These are phyloP conservation scores for Gorsachius magnificus DNA, from an alignment of 2,797 vertebrate genomes.

Conservation along the genomic window DNA sequence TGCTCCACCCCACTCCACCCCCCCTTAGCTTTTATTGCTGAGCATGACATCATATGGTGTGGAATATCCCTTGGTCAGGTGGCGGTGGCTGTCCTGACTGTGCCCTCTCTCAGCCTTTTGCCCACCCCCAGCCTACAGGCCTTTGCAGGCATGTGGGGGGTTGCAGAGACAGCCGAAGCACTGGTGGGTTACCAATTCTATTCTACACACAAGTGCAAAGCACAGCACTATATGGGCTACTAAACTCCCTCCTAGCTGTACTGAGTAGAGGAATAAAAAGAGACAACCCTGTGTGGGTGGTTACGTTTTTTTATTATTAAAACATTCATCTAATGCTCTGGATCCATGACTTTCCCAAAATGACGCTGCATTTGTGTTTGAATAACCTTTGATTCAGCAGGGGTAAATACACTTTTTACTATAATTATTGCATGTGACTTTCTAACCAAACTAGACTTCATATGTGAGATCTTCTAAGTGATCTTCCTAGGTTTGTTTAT, in stretches of 20 bases:
- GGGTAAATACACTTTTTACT: neutral
- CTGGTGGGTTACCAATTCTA: neutral
- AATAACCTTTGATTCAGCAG: neutral
- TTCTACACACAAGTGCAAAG: neutral
- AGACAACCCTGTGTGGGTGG: neutral
- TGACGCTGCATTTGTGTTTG: neutral
- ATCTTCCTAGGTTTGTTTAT: neutral
- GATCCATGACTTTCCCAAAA: neutral
- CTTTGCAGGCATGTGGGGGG: rapidly evolving
- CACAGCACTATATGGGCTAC: neutral
- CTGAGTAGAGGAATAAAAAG: neutral
- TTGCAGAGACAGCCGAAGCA: neutral
- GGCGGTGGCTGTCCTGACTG: neutral
- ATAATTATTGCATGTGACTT: neutral
- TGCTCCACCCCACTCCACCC: too few species aligned
- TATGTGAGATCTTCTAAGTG: neutral
- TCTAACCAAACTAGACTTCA: neutral
- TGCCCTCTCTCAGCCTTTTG: neutral
- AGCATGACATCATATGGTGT: too few species aligned
- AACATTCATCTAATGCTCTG: neutral
- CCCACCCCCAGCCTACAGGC: neutral
- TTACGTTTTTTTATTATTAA: neutral
- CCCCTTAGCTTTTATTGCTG: neutral
- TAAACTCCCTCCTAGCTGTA: neutral
- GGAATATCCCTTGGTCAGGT: neutral